Conservation (phyloP, 2,113 vertebrate genomes). For the Miniopterus natalensis region DNA sequence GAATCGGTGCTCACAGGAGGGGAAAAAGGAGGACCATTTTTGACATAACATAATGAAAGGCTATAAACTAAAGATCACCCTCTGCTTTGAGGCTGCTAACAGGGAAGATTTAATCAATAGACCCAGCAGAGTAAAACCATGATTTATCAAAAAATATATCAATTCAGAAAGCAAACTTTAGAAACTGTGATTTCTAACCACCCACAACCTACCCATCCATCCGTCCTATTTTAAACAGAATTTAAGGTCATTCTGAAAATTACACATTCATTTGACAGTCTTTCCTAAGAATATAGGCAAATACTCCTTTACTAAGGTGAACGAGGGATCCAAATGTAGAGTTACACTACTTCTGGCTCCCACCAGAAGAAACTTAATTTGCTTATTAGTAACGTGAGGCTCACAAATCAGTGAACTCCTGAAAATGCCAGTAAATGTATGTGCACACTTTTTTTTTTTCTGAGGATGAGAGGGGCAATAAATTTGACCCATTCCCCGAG, state of each 20-base stretch:
- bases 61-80: background rate
- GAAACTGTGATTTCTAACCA: slow-evolving; percentile 2
- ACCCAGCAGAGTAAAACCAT: background rate
- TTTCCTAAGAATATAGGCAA: background rate
- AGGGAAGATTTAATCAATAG: background rate
- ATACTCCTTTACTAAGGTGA: background rate
- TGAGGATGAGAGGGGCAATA: background rate
- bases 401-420: background rate
- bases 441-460: background rate
- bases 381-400: background rate
- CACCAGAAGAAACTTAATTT: background rate
- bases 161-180: background rate
- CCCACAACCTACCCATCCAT: background rate
- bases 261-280: background rate
- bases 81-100: background rate
- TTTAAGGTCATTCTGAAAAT: slow-evolving; percentile 35
- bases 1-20: background rate
- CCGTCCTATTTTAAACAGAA: background rate
- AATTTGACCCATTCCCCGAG: background rate
- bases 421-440: background rate
- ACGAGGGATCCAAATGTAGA: background rate
- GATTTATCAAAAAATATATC: background rate
- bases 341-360: background rate
- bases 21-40: background rate
- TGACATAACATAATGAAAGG: background rate